phyloP scores from a whole-genome alignment of 2,888 invertebrate species.

The Atherix ibis region DNA sequence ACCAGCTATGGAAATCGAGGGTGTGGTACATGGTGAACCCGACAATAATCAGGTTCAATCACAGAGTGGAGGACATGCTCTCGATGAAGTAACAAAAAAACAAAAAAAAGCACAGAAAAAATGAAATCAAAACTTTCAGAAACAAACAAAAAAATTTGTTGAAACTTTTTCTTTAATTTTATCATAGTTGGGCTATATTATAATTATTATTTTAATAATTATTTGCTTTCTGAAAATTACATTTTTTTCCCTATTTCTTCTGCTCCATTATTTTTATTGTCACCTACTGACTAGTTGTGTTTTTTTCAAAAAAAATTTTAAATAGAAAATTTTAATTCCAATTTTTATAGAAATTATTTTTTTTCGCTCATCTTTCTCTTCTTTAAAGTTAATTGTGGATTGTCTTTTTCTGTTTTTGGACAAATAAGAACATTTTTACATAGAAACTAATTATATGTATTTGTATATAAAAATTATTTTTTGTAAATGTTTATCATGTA shows the following conservation, averaged over 20 bases:
- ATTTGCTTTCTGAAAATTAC: not conserved
- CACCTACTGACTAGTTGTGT: not conserved
- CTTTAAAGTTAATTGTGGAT: too few species aligned
- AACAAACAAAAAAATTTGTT: not conserved
- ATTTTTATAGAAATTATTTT: too few species aligned
- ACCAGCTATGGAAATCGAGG: conserved; percentile 29
- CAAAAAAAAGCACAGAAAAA: not conserved
- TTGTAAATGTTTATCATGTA: too few species aligned
- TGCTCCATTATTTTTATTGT: not conserved
- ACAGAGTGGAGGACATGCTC: conserved; percentile 27
- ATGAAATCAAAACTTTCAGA: not conserved
- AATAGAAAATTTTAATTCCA: too few species aligned
- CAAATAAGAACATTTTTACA: too few species aligned
- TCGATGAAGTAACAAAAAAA: conserved; percentile 22
- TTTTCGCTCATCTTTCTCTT: too few species aligned
- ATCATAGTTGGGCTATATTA: too few species aligned
- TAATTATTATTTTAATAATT: not conserved
- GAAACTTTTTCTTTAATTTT: not conserved
- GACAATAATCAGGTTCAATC: conserved; percentile 34
- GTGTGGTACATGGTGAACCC: conserved; percentile 28
- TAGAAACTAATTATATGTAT: too few species aligned
- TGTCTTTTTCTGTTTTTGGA: too few species aligned
- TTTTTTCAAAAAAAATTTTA: too few species aligned
- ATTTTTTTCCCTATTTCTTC: not conserved
- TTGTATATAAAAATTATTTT: too few species aligned